Evolutionary conservation across 2,888 invertebrate species (phyloP).

Genomic region (Epinotia bilunana): DNA sequence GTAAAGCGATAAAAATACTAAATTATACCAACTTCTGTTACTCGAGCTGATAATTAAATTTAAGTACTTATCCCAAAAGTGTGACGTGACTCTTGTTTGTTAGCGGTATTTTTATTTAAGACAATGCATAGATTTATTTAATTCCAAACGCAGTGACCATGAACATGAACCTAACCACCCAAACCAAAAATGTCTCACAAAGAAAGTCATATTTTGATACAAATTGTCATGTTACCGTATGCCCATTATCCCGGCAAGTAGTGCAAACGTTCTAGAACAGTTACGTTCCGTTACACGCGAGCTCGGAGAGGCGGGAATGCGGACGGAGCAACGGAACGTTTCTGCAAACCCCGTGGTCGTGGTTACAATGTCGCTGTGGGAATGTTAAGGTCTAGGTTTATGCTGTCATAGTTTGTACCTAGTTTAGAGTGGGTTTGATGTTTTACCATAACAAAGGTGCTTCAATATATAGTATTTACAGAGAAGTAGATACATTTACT

Average conservation of each 20-base stretch:
- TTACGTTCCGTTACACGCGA: constrained; percentile 66
- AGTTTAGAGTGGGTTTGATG: constrained; percentile 19
- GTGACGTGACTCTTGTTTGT: too few relatives aligned
- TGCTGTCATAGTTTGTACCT: not conserved
- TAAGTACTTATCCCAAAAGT: not conserved
- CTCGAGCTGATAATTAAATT: too few relatives aligned
- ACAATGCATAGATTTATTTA: not conserved
- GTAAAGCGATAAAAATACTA: not conserved
- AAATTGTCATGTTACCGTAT: constrained; percentile 39
- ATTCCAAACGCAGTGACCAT: constrained; percentile 14
- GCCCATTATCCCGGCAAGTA: constrained; percentile 47
- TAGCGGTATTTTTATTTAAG: not conserved
- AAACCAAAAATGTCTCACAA: constrained; percentile 20
- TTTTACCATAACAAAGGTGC: not conserved
- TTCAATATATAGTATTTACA: not conserved
- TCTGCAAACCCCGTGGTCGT: constrained; percentile 20
- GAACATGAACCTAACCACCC: not conserved
- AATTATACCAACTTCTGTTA: not conserved
- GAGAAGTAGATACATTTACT: too few relatives aligned
- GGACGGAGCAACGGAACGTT: constrained; percentile 58
- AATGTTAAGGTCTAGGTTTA: constrained; percentile 24
- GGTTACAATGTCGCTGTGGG: constrained; percentile 24
- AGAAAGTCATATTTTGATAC: constrained; percentile 11
- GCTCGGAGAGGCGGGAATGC: constrained; percentile 58
- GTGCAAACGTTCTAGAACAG: constrained; percentile 52